Evolutionary conservation across 2,888 invertebrate genomes (phyloP).

Genomic region (Rhopalosiphum nymphaeae): DNA sequence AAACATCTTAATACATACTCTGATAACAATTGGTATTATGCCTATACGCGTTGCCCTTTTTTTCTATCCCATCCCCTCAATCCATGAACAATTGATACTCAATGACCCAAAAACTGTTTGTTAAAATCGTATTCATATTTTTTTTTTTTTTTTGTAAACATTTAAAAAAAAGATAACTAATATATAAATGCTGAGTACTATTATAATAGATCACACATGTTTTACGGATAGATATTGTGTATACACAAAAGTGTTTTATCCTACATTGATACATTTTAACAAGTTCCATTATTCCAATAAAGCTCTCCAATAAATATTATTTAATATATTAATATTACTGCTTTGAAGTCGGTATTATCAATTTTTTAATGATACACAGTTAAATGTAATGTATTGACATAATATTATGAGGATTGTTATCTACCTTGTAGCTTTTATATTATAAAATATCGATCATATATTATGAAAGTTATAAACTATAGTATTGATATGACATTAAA

Average conservation of each 20-base stretch:
- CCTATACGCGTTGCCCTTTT: conserved; percentile 11
- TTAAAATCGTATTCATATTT: conserved; percentile 7
- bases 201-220: neutral
- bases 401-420: neutral
- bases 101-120: neutral
- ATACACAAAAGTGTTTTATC: neutral
- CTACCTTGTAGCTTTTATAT: neutral
- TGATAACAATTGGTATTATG: conserved; percentile 25
- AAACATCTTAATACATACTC: conserved; percentile 19
- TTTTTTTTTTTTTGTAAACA: neutral
- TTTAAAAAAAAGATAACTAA: neutral
- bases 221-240: neutral
- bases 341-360: neutral
- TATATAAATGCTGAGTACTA: neutral
- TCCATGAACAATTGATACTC: neutral
- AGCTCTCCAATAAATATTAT: neutral
- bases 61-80: neutral
- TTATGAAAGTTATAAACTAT: neutral
- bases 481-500: neutral
- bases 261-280: neutral
- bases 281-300: neutral
- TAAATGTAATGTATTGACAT: neutral
- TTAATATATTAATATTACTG: neutral
- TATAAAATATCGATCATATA: neutral
- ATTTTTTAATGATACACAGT: neutral